Base-by-base conservation (phyloP, 2,888 invertebrate species). In the Hartigia nigra region DNA sequence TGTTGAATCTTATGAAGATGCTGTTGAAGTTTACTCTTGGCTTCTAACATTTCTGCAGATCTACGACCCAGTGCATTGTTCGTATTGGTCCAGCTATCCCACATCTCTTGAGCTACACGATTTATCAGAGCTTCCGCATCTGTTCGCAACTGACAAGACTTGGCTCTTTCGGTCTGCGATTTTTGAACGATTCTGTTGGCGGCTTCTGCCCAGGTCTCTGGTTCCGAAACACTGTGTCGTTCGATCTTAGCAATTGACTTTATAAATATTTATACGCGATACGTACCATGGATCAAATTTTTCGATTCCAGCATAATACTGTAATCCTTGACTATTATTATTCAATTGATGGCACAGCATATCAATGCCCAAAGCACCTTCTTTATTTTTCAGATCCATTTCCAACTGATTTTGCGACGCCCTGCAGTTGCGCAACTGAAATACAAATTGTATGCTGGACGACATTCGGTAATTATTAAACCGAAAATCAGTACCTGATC, bases 331-430 rank as follows among this genome's bases (percentile, higher is more conserved):
- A 39, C 94, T 95, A 84, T 93, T 93, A 91, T 97, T 97, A 91
- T 96, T 97, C 80, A 97, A 93, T 88, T 96, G 96, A 90, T 97
- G 97, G 88, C 97, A 97, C 92, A 96, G 94, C 69, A 95, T 94
- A 92, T 98, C 97, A 77, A 97, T 96, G 23, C 96, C 96, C 79
- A 97, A 93, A 14, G 98, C 96, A 75, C 95, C 95, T 92, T 97
- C 97, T 92, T 98, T 98, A 91, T 97, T 97, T 75, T 95, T 94
- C 81, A 97, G 94, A 92, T 98, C 98, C 1, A 96, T 94, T 92
- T 98, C 98, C 80, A 98, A 92, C 90, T 97, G 96, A 92, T 98
- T 96, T 89, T 97, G 96, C 12, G 96, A 95, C 9, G 95, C 96
- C 87, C 97, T 94, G 86, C 95, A 95, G 89, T 96, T 96, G 87